Evolutionary conservation across 2,797 vertebrate genomes (phyloP), one percentile per base, ranked within the genome.

Genomic region (Danio tinwini): DNA sequence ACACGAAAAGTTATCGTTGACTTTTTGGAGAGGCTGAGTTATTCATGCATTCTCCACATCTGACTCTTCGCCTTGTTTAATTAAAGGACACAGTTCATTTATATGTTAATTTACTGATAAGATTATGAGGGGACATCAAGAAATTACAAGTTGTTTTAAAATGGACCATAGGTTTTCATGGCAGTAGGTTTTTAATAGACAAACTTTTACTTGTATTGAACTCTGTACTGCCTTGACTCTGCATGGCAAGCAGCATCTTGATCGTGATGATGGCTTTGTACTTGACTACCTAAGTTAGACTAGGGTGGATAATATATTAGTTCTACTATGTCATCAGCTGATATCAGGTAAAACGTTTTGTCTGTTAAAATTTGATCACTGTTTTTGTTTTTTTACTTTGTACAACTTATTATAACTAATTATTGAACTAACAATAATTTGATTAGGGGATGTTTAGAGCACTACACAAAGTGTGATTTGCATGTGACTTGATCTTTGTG

Each of bases 21-120:
- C 69, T 77, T 69, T 82, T 73, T 62, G 21, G 68, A 56, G 62
- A 80, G 72, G 61, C 8, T 59, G 77, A 76, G 59, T 53, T 72
- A 47, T 72, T 76, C 70, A 65, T 47, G 39, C 56, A 74, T 74
- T 58, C 55, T 78, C 71, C 50, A 62, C 53, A 19, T 53, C 58
- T 10, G 13, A 61, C 45, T 82, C 49, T 80, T 82, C 81, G 71
- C 67, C 64, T 56, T 74, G 44, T 69, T 44, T 82, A 77, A 85
- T 82, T 64, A 77, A 47, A 76, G 78, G 58, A 59, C 53, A 71
- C 82, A 59, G 61, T 82, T 84, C 47, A 82, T 87, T 82, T 83
- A 76, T 80, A 83, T 86, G 83, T 69, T 82, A 85, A 83, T 83
- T 80, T 37, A 63, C 69, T 80, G 69, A 71, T 73, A 65, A 74